A percentile compares a stretch with the other conserved stretches of the same genome.
These are phyloP conservation scores for Xylota segnis DNA, from an alignment of 2,888 invertebrate genomes.

Conservation along the genomic window DNA sequence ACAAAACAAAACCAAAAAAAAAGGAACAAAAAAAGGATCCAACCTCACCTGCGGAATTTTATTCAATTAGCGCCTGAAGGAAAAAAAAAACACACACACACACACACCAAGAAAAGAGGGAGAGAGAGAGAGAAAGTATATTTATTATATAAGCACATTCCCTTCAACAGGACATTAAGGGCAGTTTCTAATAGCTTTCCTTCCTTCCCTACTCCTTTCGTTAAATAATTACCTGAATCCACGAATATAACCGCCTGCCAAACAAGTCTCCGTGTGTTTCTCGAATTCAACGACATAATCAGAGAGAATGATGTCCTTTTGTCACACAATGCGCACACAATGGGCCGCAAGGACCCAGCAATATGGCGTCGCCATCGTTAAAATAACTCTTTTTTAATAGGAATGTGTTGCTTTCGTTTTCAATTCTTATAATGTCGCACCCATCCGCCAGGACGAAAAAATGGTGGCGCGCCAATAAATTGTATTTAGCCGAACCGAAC, in stretches of 20 bases:
- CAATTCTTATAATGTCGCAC: slow-evolving; percentile 65
- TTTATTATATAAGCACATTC: slow-evolving; percentile 5
- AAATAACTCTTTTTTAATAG: slow-evolving; percentile 74
- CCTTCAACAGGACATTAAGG: slow-evolving; percentile 72
- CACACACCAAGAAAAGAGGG: neutral
- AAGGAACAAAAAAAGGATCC: slow-evolving; percentile 22
- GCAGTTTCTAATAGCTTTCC: slow-evolving; percentile 73
- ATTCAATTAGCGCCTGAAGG: slow-evolving; percentile 69
- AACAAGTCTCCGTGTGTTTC: slow-evolving; percentile 53
- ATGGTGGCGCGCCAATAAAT: slow-evolving; percentile 54
- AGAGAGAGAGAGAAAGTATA: neutral
- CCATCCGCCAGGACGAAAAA: slow-evolving; percentile 40
- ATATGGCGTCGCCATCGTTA: slow-evolving; percentile 71
- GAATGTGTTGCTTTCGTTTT: slow-evolving; percentile 37
- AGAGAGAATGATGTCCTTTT: slow-evolving; percentile 74
- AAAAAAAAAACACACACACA: slow-evolving; percentile 24
- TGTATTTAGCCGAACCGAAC: slow-evolving; percentile 35
- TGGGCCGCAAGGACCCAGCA: slow-evolving; percentile 28
- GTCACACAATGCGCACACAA: slow-evolving; percentile 62
- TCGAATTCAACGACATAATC: slow-evolving; percentile 72
- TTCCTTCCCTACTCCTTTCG: slow-evolving; percentile 32
- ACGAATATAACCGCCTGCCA: slow-evolving; percentile 55
- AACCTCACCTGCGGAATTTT: slow-evolving; percentile 68
- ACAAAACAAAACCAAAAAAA: slow-evolving; percentile 22
- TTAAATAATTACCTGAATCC: slow-evolving; percentile 68